Conservation (phyloP, 2,797 vertebrate species). For the Bradypus variegatus region DNA sequence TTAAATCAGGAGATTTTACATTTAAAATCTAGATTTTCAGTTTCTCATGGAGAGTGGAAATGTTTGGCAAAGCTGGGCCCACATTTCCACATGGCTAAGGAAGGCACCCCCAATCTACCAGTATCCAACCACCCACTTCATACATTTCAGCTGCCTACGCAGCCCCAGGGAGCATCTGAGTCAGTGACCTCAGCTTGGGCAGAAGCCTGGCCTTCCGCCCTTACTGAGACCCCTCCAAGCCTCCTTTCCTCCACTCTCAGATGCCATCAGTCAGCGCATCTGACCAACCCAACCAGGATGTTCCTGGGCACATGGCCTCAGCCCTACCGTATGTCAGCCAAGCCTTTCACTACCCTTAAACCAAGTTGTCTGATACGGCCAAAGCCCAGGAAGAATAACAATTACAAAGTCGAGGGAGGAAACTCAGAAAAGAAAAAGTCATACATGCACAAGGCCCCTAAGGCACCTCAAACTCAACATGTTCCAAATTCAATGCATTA, state of each 20-base stretch:
- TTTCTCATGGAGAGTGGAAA: background rate
- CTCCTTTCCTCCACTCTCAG: background rate
- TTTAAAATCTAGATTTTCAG: background rate
- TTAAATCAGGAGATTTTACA: background rate
- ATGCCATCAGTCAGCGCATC: background rate
- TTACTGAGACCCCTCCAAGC: background rate
- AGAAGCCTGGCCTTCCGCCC: background rate
- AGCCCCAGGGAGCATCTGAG: background rate
- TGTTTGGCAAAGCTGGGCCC: background rate
- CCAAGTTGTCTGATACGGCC: background rate
- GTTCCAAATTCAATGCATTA: background rate
- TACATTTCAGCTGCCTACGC: background rate
- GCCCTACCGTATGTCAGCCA: too few species aligned
- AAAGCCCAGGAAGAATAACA: background rate
- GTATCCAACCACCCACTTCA: background rate
- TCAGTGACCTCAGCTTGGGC: background rate
- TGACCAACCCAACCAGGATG: background rate
- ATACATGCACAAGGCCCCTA: background rate
- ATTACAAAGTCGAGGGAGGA: background rate
- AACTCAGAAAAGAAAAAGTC: background rate
- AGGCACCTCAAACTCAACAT: background rate
- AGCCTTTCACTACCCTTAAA: background rate
- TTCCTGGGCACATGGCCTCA: background rate
- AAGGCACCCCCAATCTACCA: background rate
- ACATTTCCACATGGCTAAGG: background rate